phyloP scores from a whole-genome alignment of 2,113 vertebrate genomes.

The Lipophrys pholis region DNA sequence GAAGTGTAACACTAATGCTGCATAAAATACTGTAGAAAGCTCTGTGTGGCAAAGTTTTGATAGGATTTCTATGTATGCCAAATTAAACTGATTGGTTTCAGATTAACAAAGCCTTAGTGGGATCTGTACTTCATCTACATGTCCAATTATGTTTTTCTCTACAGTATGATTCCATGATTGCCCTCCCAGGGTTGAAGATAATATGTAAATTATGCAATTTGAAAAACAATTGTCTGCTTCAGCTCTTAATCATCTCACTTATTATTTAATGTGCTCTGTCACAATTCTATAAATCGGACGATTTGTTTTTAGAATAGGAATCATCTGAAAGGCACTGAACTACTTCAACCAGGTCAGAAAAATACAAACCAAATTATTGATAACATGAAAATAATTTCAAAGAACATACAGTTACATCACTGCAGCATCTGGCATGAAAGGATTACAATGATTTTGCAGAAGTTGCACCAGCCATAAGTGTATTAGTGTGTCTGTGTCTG shows the following conservation, averaged over 20 bases:
- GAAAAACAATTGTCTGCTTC: conserved; percentile 13
- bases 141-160: neutral
- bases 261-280: conserved; percentile 29
- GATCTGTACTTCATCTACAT: neutral
- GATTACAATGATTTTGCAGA: conserved; percentile 38
- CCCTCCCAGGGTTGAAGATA: neutral
- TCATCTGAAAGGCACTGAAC: neutral
- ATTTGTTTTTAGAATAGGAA: conserved; percentile 5
- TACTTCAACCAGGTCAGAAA: neutral
- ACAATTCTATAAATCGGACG: neutral
- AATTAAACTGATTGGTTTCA: neutral
- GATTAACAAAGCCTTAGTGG: neutral
- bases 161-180: neutral
- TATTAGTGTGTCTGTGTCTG: conserved; percentile 17
- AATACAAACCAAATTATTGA: conserved; percentile 26
- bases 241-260: conserved; percentile 39
- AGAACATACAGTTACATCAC: conserved; percentile 32
- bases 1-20: too few species aligned
- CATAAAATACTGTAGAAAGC: neutral
- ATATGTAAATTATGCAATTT: conserved; percentile 15
- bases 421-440: conserved; percentile 35
- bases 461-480: conserved; percentile 42
- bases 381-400: conserved; percentile 21
- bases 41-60: neutral
- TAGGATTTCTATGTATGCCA: neutral